These are phyloP conservation scores for Tetrax tetrax DNA, from an alignment of 2,113 vertebrate species.

Conservation along the genomic window DNA sequence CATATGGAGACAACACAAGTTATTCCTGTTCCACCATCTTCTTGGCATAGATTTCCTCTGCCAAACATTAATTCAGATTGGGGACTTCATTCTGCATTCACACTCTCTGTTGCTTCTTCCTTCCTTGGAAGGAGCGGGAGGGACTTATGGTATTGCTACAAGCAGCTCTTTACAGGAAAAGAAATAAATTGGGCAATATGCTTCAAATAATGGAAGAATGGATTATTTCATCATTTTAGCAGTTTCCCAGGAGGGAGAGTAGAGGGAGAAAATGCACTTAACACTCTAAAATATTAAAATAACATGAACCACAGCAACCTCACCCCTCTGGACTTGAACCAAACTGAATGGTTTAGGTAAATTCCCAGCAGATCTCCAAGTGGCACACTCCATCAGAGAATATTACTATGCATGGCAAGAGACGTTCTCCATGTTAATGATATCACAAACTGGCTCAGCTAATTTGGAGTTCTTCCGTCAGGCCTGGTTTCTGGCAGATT, in stretches of 20 bases:
- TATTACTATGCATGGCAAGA: not conserved
- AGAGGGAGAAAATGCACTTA: constrained; percentile 44
- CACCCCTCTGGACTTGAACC: constrained; percentile 7
- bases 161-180: constrained; percentile 35
- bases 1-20: not conserved
- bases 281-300: constrained; percentile 40
- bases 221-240: constrained; percentile 45
- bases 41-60: constrained; percentile 3
- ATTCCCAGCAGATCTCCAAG: not conserved
- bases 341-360: constrained; percentile 18
- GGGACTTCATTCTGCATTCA: not conserved
- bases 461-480: not conserved
- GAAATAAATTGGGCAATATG: constrained; percentile 23
- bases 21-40: constrained; percentile 6
- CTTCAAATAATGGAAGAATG: constrained; percentile 47
- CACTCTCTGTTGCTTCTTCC: not conserved
- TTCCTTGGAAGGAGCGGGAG: constrained; percentile 12
- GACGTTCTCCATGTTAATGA: constrained; percentile 8
- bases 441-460: not conserved
- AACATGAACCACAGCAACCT: constrained; percentile 43
- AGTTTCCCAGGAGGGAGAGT: not conserved
- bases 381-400: not conserved
- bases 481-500: constrained; percentile 15
- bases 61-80: not conserved
- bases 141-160: not conserved